phyloP scores from a whole-genome alignment of 2,797 vertebrate species.

The Microctenopoma steveboyesi region DNA sequence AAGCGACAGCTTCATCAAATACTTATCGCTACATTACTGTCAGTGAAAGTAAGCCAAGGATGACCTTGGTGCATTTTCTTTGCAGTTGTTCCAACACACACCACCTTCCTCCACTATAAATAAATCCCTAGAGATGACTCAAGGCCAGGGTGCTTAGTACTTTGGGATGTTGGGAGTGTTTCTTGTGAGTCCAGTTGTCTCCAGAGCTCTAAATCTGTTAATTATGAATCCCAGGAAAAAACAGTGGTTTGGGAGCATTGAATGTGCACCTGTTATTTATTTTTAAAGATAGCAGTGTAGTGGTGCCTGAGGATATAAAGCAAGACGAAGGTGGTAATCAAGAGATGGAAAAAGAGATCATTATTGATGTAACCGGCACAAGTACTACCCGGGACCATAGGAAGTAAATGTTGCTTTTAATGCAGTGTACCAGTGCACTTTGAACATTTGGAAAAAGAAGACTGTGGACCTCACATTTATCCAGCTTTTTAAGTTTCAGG shows the following conservation, averaged over 20 bases:
- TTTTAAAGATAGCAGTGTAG: conserved; percentile 51
- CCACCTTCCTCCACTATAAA: conserved; percentile 33
- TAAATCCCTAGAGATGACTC: conserved; percentile 61
- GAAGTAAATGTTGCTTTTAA: conserved; percentile 54
- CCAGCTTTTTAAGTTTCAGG: conserved; percentile 19
- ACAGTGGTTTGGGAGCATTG: conserved; percentile 65
- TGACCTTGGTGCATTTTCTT: conserved; percentile 56
- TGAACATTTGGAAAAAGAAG: conserved; percentile 13
- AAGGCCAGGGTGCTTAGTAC: conserved; percentile 60
- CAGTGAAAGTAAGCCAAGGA: conserved; percentile 45
- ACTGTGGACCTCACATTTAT: conserved; percentile 9
- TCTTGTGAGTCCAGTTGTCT: conserved; percentile 68
- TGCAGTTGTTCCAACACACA: conserved; percentile 17
- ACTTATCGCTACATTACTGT: conserved; percentile 63
- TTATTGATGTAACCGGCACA: conserved; percentile 54
- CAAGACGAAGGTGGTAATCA: conserved; percentile 44
- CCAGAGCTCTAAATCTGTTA: conserved; percentile 77
- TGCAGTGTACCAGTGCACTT: conserved; percentile 12
- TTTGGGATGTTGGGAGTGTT: conserved; percentile 62
- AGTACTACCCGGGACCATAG: conserved; percentile 32
- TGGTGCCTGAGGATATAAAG: conserved; percentile 55
- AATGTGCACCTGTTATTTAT: conserved; percentile 60
- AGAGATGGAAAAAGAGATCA: conserved; percentile 34
- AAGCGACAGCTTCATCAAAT: conserved; percentile 65
- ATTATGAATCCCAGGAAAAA: conserved; percentile 73